Conservation (phyloP, 2,888 invertebrate species). For the Xanthostigma xanthostigma region DNA sequence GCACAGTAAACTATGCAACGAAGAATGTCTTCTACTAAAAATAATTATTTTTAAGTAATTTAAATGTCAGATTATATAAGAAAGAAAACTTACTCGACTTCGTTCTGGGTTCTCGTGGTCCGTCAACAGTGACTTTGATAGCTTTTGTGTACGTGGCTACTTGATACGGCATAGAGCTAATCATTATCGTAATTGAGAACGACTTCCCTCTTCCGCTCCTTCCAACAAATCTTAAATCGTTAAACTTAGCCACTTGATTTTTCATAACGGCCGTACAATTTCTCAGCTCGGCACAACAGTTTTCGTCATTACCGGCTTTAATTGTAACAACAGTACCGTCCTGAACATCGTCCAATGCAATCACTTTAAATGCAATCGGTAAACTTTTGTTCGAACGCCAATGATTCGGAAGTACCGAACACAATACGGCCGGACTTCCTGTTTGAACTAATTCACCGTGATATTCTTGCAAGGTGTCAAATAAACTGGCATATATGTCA, state of each 20-base stretch:
- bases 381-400: conserved; percentile 97
- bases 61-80: not conserved
- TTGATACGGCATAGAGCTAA: conserved; percentile 64
- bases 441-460: conserved; percentile 90
- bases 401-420: conserved; percentile 85
- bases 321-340: conserved; percentile 92
- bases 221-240: conserved; percentile 94
- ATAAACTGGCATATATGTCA: conserved; percentile 59
- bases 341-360: conserved; percentile 80
- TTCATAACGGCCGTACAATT: conserved; percentile 93
- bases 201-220: conserved; percentile 93
- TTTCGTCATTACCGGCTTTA: conserved; percentile 95
- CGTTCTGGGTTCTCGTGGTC: conserved; percentile 92
- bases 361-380: conserved; percentile 91
- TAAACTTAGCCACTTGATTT: conserved; percentile 96
- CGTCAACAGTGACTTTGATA: conserved; percentile 98
- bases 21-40: too few species aligned
- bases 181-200: conserved; percentile 88
- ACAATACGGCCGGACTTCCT: conserved; percentile 88
- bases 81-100: conserved; percentile 74
- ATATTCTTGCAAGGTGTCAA: conserved; percentile 70
- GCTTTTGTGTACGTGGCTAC: conserved; percentile 90
- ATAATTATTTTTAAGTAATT: too few species aligned
- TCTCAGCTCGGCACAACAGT: conserved; percentile 85
- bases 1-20: too few species aligned